A percentile compares a stretch with the other conserved stretches of the same genome.
Evolutionary conservation across 2,113 vertebrate genomes (phyloP).

Genomic region (Barnardius zonarius): DNA sequence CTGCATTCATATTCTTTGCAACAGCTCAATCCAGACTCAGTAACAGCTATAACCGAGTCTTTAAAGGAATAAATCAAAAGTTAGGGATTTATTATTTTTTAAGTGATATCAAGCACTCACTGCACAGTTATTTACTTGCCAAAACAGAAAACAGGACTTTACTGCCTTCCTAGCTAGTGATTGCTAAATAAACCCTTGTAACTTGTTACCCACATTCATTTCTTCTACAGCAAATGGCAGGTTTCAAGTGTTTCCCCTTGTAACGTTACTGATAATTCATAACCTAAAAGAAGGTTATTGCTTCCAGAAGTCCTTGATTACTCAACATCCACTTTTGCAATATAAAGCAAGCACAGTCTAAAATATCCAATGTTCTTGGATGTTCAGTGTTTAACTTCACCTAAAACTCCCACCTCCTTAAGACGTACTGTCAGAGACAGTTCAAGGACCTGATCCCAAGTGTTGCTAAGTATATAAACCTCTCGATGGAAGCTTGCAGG

Average conservation of each 20-base stretch:
- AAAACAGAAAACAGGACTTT: neutral
- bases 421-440: neutral
- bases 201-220: neutral
- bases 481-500: conserved; percentile 6
- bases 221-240: neutral
- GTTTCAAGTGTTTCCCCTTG: neutral
- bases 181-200: neutral
- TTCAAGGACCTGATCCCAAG: conserved; percentile 9
- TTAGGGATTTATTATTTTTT: neutral
- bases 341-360: neutral
- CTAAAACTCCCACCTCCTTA: neutral
- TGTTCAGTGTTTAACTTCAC: neutral
- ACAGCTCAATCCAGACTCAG: neutral
- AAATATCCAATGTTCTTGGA: neutral
- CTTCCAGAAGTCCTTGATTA: neutral
- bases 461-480: neutral
- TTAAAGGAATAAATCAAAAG: neutral
- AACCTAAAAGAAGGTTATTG: neutral
- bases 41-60: neutral
- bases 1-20: neutral
- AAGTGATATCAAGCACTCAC: neutral
- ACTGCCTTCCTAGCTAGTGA: neutral
- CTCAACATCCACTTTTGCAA: neutral
- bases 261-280: neutral
- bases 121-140: neutral